These are phyloP conservation scores for Cercocebus atys DNA, from an alignment of 2,113 vertebrate genomes.

Conservation along the genomic window DNA sequence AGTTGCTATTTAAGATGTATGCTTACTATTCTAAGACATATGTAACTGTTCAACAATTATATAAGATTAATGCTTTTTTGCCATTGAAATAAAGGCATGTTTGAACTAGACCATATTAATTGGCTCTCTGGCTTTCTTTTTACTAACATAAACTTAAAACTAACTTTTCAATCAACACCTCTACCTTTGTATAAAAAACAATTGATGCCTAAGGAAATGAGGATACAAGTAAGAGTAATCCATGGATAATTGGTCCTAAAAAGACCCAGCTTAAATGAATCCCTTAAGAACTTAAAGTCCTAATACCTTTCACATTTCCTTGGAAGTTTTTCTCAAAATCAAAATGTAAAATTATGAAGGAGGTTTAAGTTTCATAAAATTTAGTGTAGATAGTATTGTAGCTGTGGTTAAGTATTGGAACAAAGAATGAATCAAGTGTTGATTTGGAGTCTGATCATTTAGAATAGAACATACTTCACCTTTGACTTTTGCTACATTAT, in stretches of 20 bases:
- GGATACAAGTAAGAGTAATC: background rate
- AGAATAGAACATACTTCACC: background rate
- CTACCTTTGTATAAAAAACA: background rate
- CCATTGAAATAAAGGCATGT: slow-evolving; percentile 65
- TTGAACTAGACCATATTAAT: background rate
- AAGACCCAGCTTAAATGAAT: background rate
- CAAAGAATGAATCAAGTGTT: slow-evolving; percentile 19
- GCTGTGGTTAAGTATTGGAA: background rate
- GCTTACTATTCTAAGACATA: slow-evolving; percentile 31
- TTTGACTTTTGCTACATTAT: slow-evolving; percentile 17
- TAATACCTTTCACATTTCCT: background rate
- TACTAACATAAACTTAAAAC: slow-evolving; percentile 16
- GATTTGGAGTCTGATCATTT: background rate
- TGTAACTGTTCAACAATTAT: background rate
- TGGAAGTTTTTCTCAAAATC: slow-evolving; percentile 23
- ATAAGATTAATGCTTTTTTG: slow-evolving; percentile 25
- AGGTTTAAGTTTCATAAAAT: slow-evolving; percentile 30
- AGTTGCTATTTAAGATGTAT: slow-evolving; percentile 11
- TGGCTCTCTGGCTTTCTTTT: slow-evolving; percentile 32
- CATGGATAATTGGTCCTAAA: background rate
- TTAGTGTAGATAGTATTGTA: background rate
- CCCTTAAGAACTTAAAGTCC: background rate
- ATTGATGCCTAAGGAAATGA: background rate
- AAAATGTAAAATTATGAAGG: slow-evolving; percentile 31
- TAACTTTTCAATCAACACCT: background rate